Percentiles rank a stretch among this genome's conserved stretches.
These are phyloP conservation scores for Meta bourneti DNA, from an alignment of 2,888 invertebrate genomes.

Conservation along the genomic window DNA sequence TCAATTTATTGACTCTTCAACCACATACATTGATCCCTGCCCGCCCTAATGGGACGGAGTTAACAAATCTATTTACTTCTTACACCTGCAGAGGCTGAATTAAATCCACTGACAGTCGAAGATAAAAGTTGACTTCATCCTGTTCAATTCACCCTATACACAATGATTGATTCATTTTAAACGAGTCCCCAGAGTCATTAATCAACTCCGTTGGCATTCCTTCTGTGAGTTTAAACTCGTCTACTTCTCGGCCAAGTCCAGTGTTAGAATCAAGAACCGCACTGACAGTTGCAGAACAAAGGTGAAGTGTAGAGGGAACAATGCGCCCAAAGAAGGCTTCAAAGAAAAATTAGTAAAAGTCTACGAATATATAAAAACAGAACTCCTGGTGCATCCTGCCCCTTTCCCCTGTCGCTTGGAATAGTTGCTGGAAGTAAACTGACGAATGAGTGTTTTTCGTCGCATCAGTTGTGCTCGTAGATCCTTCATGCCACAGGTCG, in stretches of 20 bases:
- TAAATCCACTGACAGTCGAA: background rate
- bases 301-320: background rate
- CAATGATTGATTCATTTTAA: background rate
- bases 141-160: background rate
- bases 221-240: background rate
- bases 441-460: conserved; percentile 55
- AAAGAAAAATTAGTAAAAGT: background rate
- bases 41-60: background rate
- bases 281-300: background rate
- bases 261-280: background rate
- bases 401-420: background rate
- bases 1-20: background rate
- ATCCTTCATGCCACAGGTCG: conserved; percentile 23
- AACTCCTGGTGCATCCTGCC: too few species aligned
- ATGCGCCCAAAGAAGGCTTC: background rate
- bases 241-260: background rate
- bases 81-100: background rate
- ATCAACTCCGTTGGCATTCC: background rate
- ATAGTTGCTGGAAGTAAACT: conserved; percentile 26
- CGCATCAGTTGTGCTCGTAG: conserved; percentile 35
- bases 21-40: background rate
- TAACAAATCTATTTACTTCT: background rate
- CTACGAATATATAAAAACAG: too few species aligned
- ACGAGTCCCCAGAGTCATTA: background rate
- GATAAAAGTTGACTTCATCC: background rate